Evolutionary conservation across 2,888 invertebrate genomes (phyloP).

Genomic region (Cheilosia soror): DNA sequence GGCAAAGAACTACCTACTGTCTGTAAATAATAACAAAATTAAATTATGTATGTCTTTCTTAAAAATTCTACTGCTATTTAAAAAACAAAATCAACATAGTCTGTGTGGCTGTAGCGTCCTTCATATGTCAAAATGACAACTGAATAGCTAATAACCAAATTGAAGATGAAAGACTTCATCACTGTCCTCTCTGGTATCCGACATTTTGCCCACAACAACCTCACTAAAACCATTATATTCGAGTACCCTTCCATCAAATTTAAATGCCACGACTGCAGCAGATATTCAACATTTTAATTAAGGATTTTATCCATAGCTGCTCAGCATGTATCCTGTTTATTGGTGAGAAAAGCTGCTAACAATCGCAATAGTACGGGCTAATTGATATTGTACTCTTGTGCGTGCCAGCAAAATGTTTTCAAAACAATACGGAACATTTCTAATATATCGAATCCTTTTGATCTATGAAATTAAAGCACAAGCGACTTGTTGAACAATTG

Average conservation of each 20-base stretch:
- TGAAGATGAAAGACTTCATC: neutral
- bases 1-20: too few species aligned
- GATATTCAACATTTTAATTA: constrained; percentile 56
- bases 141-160: neutral
- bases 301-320: constrained; percentile 12
- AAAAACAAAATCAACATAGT: too few species aligned
- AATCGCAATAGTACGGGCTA: constrained; percentile 2
- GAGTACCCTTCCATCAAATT: constrained; percentile 16
- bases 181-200: neutral
- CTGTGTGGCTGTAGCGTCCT: too few species aligned
- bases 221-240: constrained; percentile 31
- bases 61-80: too few species aligned
- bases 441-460: constrained; percentile 63
- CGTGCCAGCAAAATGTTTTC: constrained; percentile 9
- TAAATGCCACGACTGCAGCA: constrained; percentile 21
- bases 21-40: too few species aligned
- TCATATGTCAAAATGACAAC: too few species aligned
- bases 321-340: constrained; percentile 21
- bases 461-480: constrained; percentile 64
- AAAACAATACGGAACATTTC: constrained; percentile 34
- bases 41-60: too few species aligned
- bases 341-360: constrained; percentile 14
- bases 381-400: constrained; percentile 10
- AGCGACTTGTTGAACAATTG: constrained; percentile 73
- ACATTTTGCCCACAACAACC: constrained; percentile 13